Evolutionary conservation across 1,140 invertebrate species (phyloP), one percentile per base, ranked within the genome.

Genomic region (Trichogramma pretiosum): DNA sequence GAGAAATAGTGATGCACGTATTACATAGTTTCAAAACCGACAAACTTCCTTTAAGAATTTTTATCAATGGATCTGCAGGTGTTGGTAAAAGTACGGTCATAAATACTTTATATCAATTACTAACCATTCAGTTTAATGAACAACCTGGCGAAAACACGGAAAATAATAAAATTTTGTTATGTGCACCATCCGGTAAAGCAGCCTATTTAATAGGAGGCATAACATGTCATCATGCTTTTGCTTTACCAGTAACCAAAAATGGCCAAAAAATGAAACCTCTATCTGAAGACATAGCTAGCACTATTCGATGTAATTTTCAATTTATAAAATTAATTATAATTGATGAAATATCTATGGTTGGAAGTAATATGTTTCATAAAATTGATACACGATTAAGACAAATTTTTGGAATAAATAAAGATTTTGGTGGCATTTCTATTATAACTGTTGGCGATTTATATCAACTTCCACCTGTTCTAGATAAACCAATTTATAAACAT

Each of bases 261-360:
- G n/a, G n/a, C n/a, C 49, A 45, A 14, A 10, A 35, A 30, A 36
- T 54, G 16, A 21, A 32, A 32, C 16, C 34, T 9, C 43, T 62
- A 23, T 38, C 38, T 38, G 21, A 46, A n/a, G 54, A 56, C 24
- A 33, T 56, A 3, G 45, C 46, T n/a, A 59, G 60, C 38, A 48
- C 42, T 14, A 42, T 63, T 8, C 17, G 50, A 45, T 22, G 16
- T 17, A 52, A 50, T 40, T 52, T 59, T 10, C 47, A 34, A 23
- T 28, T 61, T 40, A 16, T 61, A 14, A 58, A 63, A 57, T 22
- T 66, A 19, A 26, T 69, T 18, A 67, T 70, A 19, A 65, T 70
- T 41, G 66, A 70, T 54, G 64, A 70, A 59, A 58, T 69, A 23
- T 62, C 58, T 16, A 66, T 67, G 64, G 56, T 66, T n/a, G 59